Conservation (phyloP, 2,113 vertebrate genomes). For the Tonatia bakeri region DNA sequence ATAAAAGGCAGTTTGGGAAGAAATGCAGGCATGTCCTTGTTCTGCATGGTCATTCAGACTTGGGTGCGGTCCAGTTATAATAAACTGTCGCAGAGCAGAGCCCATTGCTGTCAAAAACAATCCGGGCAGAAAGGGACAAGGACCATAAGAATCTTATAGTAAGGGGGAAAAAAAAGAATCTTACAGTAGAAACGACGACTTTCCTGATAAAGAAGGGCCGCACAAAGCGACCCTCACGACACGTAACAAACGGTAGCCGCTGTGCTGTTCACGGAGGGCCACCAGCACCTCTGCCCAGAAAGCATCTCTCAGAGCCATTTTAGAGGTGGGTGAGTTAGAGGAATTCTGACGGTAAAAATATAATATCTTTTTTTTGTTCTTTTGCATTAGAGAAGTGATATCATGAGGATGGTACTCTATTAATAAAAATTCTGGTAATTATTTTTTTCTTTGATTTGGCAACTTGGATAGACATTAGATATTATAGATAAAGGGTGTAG, state of each 20-base stretch:
- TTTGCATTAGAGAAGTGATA: not conserved
- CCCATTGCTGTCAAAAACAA: not conserved
- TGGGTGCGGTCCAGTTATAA: not conserved
- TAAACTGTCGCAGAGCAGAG: not conserved
- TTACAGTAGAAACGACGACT: not conserved
- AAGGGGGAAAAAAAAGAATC: not conserved
- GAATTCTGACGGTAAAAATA: not conserved
- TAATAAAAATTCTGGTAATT: not conserved
- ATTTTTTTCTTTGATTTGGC: not conserved
- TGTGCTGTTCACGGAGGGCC: not conserved
- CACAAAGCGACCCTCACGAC: not conserved
- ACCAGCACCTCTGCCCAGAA: not conserved
- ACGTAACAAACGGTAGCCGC: not conserved
- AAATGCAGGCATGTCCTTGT: not conserved
- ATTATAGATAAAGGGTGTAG: not conserved
- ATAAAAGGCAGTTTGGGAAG: not conserved
- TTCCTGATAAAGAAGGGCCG: not conserved
- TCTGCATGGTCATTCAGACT: not conserved
- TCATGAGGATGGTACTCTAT: not conserved
- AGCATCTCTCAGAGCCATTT: slow-evolving; percentile 19
- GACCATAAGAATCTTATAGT: not conserved
- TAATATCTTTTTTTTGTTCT: not conserved
- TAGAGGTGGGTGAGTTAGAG: not conserved
- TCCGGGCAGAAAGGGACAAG: not conserved
- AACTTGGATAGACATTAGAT: not conserved